Conservation (phyloP, 2,888 invertebrate genomes). For the Operophtera brumata region DNA sequence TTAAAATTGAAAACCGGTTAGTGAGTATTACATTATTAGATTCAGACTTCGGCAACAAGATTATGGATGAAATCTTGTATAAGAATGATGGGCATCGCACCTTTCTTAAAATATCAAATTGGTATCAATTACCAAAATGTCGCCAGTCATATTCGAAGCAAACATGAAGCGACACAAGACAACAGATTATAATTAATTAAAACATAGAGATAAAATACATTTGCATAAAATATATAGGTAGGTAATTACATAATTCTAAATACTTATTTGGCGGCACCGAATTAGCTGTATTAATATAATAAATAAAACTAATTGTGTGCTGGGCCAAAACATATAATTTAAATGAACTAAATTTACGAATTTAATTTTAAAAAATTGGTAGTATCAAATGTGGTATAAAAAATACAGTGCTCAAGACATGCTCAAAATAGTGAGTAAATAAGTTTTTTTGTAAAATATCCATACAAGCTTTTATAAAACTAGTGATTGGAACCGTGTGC, state of each 20-base stretch:
- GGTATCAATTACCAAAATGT: constrained; percentile 44
- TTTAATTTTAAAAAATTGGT: neutral
- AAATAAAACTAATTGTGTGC: neutral
- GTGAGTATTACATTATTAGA: neutral
- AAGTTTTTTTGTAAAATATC: too few relatives aligned
- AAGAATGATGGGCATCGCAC: too few relatives aligned
- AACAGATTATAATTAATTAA: constrained; percentile 10
- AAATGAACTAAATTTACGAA: neutral
- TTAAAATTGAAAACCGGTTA: neutral
- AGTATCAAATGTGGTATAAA: neutral
- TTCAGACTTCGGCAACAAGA: too few relatives aligned
- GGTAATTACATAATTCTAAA: neutral
- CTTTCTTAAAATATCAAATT: constrained; percentile 8
- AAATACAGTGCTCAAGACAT: neutral
- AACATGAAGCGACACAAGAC: constrained; percentile 43
- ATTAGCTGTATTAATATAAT: neutral
- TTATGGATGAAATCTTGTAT: too few relatives aligned
- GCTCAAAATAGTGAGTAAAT: too few relatives aligned
- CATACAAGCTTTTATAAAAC: too few relatives aligned
- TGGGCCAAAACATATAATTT: neutral
- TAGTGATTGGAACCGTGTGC: too few relatives aligned
- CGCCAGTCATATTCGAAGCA: constrained; percentile 51
- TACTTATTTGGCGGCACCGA: neutral
- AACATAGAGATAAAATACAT: neutral
- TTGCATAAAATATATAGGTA: neutral